Conservation (phyloP, 2,797 vertebrate genomes). For the Tinamus major region DNA sequence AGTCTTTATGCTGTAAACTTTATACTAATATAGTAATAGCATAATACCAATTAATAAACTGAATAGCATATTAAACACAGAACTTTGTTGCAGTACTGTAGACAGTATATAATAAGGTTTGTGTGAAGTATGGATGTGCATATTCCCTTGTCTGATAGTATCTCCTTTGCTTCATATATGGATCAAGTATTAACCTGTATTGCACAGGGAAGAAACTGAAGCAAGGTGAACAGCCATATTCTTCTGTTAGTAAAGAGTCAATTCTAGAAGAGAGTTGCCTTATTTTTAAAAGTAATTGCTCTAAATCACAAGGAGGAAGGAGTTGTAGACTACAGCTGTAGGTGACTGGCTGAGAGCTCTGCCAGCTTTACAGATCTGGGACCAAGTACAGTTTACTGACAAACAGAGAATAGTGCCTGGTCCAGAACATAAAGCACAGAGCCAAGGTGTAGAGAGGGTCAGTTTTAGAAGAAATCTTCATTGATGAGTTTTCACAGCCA, state of each 20-base stretch:
- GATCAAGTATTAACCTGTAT: not conserved
- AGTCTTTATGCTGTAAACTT: not conserved
- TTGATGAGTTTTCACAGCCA: not conserved
- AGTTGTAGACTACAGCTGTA: not conserved
- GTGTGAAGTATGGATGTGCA: not conserved
- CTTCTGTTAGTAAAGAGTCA: accelerated
- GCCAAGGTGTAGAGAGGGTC: not conserved
- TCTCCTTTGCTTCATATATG: not conserved
- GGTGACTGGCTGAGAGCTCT: not conserved
- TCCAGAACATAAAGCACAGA: not conserved
- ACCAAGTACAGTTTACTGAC: not conserved
- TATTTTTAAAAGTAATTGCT: not conserved
- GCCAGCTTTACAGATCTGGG: not conserved
- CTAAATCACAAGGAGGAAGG: not conserved
- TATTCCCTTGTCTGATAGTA: not conserved
- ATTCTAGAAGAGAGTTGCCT: not conserved
- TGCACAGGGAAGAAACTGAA: not conserved
- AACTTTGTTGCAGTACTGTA: not conserved
- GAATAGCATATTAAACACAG: not conserved
- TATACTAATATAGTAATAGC: not conserved
- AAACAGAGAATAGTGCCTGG: not conserved
- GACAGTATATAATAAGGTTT: not conserved
- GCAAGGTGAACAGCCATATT: not conserved
- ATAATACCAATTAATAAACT: not conserved
- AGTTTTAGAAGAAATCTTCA: not conserved